Conservation (phyloP, 2,888 invertebrate genomes). For the Pterostichus madidus region DNA sequence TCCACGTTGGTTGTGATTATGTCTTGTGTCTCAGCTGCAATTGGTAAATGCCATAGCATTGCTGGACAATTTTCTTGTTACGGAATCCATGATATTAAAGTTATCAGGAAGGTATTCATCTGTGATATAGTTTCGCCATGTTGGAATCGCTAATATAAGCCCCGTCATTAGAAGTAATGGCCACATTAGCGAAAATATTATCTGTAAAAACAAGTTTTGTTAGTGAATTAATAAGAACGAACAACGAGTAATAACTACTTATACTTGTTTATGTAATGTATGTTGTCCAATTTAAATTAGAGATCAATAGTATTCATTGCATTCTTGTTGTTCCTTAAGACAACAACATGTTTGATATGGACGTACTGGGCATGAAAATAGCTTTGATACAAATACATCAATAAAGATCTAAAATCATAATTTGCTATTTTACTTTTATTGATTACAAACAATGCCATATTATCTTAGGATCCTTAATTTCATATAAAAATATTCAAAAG, state of each 20-base stretch:
- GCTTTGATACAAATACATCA: too few species aligned
- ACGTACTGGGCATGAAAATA: too few species aligned
- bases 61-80: slow-evolving; percentile 15
- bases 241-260: too few species aligned
- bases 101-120: slow-evolving; percentile 68
- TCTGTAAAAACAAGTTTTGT: slow-evolving; percentile 55
- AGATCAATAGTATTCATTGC: too few species aligned
- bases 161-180: slow-evolving; percentile 67
- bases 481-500: too few species aligned
- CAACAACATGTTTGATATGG: too few species aligned
- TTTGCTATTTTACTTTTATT: not conserved
- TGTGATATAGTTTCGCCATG: slow-evolving; percentile 67
- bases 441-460: not conserved
- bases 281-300: too few species aligned
- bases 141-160: slow-evolving; percentile 67
- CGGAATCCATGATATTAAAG: slow-evolving; percentile 1
- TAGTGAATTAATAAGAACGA: slow-evolving; percentile 42
- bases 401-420: too few species aligned
- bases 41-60: not conserved
- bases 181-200: slow-evolving; percentile 68
- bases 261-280: too few species aligned
- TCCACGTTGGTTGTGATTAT: slow-evolving; percentile 4
- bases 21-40: not conserved
- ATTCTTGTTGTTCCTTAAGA: too few species aligned
- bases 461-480: too few species aligned